Conservation (phyloP, 2,113 vertebrate species). For the Myotis brandtii region DNA sequence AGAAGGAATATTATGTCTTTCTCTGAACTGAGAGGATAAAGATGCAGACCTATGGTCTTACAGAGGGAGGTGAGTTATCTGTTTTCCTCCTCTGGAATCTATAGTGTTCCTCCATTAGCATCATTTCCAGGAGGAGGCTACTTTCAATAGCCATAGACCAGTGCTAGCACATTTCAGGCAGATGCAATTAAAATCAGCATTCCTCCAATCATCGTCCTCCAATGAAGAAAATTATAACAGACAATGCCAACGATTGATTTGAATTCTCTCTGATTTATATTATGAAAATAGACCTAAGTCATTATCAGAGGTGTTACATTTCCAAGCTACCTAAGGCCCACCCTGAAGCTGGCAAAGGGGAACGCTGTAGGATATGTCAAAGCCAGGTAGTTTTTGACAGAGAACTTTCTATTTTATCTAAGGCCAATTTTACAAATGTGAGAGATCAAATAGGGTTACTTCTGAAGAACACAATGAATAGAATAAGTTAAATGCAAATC, state of each 20-base stretch:
- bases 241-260: conserved; percentile 66
- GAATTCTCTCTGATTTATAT: conserved; percentile 73
- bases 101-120: background rate
- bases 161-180: conserved; percentile 64
- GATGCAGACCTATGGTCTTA: background rate
- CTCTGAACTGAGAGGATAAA: background rate
- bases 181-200: conserved; percentile 58
- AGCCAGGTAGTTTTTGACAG: conserved; percentile 74
- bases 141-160: conserved; percentile 31
- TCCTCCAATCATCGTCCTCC: conserved; percentile 45
- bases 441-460: conserved; percentile 64
- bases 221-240: conserved; percentile 75
- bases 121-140: background rate
- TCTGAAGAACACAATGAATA: conserved; percentile 16
- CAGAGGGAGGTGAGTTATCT: background rate
- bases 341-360: conserved; percentile 21
- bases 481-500: background rate
- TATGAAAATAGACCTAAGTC: conserved; percentile 74
- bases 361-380: conserved; percentile 61
- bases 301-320: conserved; percentile 69
- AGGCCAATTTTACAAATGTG: conserved; percentile 71
- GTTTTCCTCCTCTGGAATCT: background rate
- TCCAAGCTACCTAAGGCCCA: conserved; percentile 52
- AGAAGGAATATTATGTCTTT: background rate
- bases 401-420: conserved; percentile 64